Base-by-base conservation (phyloP, 2,797 vertebrate species). In the Menidia menidia region DNA sequence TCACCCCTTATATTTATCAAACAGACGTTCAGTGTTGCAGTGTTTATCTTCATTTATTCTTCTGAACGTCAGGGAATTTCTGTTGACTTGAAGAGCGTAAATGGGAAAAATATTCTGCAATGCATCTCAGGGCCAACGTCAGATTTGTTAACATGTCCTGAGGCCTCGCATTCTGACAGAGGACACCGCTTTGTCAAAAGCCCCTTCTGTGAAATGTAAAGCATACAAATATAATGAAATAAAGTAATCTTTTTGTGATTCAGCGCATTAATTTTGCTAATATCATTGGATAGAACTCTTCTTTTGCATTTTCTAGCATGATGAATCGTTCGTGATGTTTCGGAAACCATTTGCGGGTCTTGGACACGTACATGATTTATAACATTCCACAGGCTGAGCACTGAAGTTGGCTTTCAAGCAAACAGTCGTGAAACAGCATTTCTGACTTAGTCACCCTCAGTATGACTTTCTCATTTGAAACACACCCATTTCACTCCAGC, bases 141-240 rank as follows among this genome's bases (percentile, higher is more conserved):
- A 71, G 25, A 78, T 77, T 63, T 64, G 60, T 67, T 47, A 60
- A 66, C 39, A 43, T 57, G 60, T 60, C 58, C 13, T 14, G 44
- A 64, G 64, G 51, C 55, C 16, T 41, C 52, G 67, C 64, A 52
- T 68, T 31, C 35, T 35, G 41, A 68, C 43, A 43, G 31, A 65
- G 59, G 50, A 80, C 66, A 63, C 71, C 68, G 59, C 61, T 65
- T 48, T 54, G 45, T 70, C 64, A 65, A 39, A 52, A 25, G 19
- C 12, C 15, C 3, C 55, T 52, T 50, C 43, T 52, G 15, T 4
- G 53, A 39, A 19, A 48, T 18, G 47, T 31, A 55, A 53, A 55
- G 19, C 44, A 25, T 48, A 50, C 35, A 69, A 44, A 19, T 55
- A 58, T n/a, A 52, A 9, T 30, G 61, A 12, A 39, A 52, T 48